These are phyloP conservation scores for Drosophila affinis DNA, from an alignment of 2,888 invertebrate genomes.

Conservation along the genomic window DNA sequence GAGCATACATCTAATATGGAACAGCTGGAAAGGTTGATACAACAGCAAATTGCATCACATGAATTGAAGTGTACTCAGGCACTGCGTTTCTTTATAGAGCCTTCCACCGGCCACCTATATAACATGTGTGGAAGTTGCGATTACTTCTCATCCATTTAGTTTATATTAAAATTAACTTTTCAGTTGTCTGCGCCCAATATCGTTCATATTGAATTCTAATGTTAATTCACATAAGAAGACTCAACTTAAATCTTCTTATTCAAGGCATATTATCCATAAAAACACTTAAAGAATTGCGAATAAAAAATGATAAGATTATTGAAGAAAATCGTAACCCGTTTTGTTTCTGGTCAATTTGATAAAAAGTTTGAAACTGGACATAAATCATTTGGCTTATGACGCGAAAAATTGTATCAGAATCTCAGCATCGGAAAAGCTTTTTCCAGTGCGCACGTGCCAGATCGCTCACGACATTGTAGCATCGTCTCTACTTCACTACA, in stretches of 20 bases:
- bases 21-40: slow-evolving; percentile 51
- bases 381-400: neutral
- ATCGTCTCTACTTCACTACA: slow-evolving; percentile 33
- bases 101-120: slow-evolving; percentile 54
- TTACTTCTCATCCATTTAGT: slow-evolving; percentile 74
- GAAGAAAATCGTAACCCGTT: neutral
- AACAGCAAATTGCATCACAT: slow-evolving; percentile 51
- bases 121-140: slow-evolving; percentile 80
- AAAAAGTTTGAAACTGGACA: neutral
- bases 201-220: neutral
- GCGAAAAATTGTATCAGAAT: neutral
- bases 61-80: slow-evolving; percentile 58
- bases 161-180: neutral
- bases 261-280: no score
- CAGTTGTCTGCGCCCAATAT: slow-evolving; percentile 42
- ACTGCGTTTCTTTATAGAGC: slow-evolving; percentile 77
- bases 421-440: slow-evolving; percentile 15
- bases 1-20: slow-evolving; percentile 53
- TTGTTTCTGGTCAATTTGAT: neutral
- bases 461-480: slow-evolving; percentile 19
- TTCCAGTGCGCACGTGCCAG: slow-evolving; percentile 30
- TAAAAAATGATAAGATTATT: neutral
- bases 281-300: no score
- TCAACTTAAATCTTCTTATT: neutral
- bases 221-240: neutral